phyloP scores from a whole-genome alignment of 2,113 vertebrate genomes.

The Syngnathoides biaculeatus region DNA sequence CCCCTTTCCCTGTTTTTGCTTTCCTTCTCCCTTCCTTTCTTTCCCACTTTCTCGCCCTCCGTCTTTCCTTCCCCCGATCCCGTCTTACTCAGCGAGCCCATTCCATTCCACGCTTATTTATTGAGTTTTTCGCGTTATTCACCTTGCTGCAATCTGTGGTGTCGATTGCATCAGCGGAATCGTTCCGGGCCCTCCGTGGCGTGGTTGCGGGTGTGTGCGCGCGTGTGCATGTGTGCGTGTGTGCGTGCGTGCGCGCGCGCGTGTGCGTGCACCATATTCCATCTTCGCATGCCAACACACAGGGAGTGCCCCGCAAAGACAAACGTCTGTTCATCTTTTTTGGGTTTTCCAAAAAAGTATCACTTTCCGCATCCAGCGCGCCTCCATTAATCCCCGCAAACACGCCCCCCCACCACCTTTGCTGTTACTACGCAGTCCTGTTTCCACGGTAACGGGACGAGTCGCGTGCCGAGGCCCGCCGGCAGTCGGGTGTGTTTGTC shows the following conservation, averaged over 20 bases:
- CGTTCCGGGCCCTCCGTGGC: conserved; percentile 4
- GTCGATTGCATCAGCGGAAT: conserved; percentile 26
- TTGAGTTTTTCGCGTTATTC: not conserved
- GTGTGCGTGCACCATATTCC: conserved; percentile 24
- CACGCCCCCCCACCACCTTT: conserved; percentile 3
- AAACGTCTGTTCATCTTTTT: not conserved
- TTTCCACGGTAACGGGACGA: conserved; percentile 65
- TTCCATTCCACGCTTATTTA: not conserved
- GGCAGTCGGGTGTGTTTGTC: conserved; percentile 23
- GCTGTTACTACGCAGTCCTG: conserved; percentile 57
- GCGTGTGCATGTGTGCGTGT: not conserved
- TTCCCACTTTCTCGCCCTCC: too few relatives aligned
- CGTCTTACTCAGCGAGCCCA: not conserved
- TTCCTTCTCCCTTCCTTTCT: too few relatives aligned
- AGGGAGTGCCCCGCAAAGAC: not conserved
- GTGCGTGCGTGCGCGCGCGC: not conserved
- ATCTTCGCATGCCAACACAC: not conserved
- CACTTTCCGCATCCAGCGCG: conserved; percentile 30
- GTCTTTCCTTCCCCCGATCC: too few relatives aligned
- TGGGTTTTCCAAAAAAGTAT: not conserved
- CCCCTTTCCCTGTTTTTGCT: too few relatives aligned
- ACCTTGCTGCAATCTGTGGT: not conserved
- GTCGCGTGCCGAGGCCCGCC: conserved; percentile 35
- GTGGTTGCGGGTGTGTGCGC: not conserved
- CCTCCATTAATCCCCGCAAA: conserved; percentile 32